Base-by-base conservation (phyloP, 2,797 vertebrate genomes). In the Phoebastria nigripes region DNA sequence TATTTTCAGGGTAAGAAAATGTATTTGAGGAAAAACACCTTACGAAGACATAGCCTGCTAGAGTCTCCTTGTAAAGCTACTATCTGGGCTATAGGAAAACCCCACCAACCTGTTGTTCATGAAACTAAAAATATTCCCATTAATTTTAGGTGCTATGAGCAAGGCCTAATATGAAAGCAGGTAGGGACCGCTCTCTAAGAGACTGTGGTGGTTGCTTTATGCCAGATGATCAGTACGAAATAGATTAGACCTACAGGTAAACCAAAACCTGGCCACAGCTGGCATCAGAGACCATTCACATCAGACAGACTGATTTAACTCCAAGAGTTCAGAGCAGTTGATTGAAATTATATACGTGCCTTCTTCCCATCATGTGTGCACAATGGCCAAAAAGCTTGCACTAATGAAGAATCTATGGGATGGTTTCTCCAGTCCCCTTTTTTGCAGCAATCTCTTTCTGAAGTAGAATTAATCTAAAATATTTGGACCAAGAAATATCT, bases 71-170 rank as follows among this genome's bases (percentile, higher is more conserved):
- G 17, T 21, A 65, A 31, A 37, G 35, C 18, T 61, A 16, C 22
- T 61, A 19, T 33, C 18, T 62, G 25, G 15, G 13, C 29, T 65
- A 8, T 2, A 82, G 14, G 12, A 88, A 79, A 83, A 72, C 2
- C 11, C 0, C 0, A 61, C 3, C 6, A 52, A 71, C 22, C 42
- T 17, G 11, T 11, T 73, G 8, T 14, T 82, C 1, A 39, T 61
- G 12, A 82, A 82, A 90, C 73, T 29, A 65, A 86, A 88, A 90
- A 51, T 65, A 82, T 46, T 65, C 11, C 3, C 5, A 51, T 49
- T 58, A 58, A 47, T 72, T 88, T 78, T 16, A 72, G 16, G 6
- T 54, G 29, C 54, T 59, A 33, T 5, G 2, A 85, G 4, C 15
- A 89, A 67, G 11, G 35, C 10, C 11, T 65, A 26, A 65, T 24